Evolutionary conservation across 1,140 invertebrate genomes (phyloP).

Genomic region (Heliconius eleuchia): DNA sequence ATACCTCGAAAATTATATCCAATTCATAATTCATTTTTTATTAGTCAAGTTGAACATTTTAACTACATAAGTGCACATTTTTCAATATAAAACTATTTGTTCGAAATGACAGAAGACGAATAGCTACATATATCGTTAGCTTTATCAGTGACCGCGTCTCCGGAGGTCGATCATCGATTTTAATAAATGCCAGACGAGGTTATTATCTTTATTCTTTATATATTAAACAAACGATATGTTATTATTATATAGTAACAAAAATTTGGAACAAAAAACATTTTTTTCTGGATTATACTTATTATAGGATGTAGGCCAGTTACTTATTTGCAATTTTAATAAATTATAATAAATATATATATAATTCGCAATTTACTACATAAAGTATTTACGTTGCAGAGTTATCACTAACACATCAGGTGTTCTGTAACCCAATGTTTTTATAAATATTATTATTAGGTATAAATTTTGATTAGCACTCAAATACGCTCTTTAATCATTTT

Average conservation of each 20-base stretch:
- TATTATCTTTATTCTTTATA: neutral
- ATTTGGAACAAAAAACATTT: neutral
- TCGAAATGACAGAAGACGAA: neutral
- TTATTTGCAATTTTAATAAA: too few species aligned
- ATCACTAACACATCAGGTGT: too few species aligned
- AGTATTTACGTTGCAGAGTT: too few species aligned
- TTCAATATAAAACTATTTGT: neutral
- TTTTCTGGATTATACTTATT: neutral
- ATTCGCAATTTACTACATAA: too few species aligned
- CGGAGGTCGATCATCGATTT: constrained; percentile 40
- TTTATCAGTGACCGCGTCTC: constrained; percentile 47
- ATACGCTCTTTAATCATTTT: too few species aligned
- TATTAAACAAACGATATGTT: neutral
- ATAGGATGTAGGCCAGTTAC: neutral
- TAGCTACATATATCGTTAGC: constrained; percentile 33
- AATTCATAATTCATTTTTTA: constrained; percentile 34
- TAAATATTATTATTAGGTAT: too few species aligned
- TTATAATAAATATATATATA: too few species aligned
- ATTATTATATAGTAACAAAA: neutral
- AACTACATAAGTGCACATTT: constrained; percentile 8
- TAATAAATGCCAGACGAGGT: constrained; percentile 24
- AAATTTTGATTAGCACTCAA: too few species aligned
- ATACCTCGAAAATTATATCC: constrained; percentile 39
- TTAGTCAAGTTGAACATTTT: constrained; percentile 20
- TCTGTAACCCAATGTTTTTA: too few species aligned